Evolutionary conservation across 2,797 vertebrate genomes (phyloP).

Genomic region (Pseudochirops cupreus): DNA sequence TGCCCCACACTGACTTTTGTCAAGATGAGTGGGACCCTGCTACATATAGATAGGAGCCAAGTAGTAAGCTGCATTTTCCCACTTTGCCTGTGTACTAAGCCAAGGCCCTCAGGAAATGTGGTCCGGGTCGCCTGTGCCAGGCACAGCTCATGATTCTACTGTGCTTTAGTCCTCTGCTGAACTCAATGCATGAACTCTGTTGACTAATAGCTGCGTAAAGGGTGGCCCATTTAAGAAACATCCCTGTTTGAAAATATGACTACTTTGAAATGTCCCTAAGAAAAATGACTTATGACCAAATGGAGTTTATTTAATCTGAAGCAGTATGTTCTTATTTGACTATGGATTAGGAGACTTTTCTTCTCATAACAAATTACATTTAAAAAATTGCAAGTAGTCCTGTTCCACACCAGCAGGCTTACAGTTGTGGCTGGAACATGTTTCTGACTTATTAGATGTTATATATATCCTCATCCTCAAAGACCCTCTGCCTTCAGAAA

Average conservation of each 20-base stretch:
- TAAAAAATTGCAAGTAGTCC: constrained; percentile 50
- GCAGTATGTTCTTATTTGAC: constrained; percentile 80
- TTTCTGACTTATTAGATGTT: constrained; percentile 76
- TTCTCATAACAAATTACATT: constrained; percentile 73
- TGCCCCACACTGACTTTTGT: neutral
- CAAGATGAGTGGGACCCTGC: neutral
- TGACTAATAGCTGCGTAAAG: neutral
- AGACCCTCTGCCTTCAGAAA: constrained; percentile 68
- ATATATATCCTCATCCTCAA: constrained; percentile 76
- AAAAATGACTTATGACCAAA: constrained; percentile 68
- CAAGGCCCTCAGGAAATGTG: neutral
- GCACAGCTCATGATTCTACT: neutral
- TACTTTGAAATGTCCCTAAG: constrained; percentile 66
- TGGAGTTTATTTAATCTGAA: constrained; percentile 70
- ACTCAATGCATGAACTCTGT: neutral
- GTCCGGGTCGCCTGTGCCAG: neutral
- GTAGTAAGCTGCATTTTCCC: neutral
- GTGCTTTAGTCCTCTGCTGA: neutral
- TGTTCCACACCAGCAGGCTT: constrained; percentile 67
- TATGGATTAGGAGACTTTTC: constrained; percentile 73
- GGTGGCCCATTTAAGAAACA: constrained; percentile 25
- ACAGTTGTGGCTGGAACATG: constrained; percentile 67
- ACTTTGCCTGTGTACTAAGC: neutral
- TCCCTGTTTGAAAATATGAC: constrained; percentile 52
- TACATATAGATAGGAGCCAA: neutral